Evolutionary conservation across 2,888 invertebrate species (phyloP).

Genomic region (Hartigia nigra): DNA sequence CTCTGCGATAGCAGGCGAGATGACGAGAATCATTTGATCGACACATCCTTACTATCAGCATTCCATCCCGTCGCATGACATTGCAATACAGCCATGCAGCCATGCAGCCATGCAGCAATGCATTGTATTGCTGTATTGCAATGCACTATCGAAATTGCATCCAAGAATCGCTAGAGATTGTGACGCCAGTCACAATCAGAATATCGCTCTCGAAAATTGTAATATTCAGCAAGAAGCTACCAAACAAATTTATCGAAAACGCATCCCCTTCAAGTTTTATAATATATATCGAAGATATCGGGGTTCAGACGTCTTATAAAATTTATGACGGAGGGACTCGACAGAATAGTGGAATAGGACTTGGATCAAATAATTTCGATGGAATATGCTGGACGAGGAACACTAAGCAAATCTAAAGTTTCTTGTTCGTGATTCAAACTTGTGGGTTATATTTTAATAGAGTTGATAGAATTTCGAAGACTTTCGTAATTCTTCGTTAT

Average conservation of each 20-base stretch:
- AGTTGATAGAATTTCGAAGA: neutral
- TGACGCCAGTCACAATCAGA: neutral
- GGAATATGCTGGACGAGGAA: neutral
- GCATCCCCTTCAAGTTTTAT: neutral
- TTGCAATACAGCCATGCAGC: neutral
- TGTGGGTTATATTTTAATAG: neutral
- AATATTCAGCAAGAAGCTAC: neutral
- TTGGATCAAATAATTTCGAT: neutral
- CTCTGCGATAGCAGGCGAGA: constrained; percentile 19
- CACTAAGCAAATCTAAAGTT: neutral
- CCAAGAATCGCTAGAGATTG: neutral
- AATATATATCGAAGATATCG: neutral
- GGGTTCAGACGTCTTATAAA: neutral
- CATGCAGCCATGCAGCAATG: neutral
- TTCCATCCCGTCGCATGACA: neutral
- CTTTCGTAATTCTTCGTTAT: neutral
- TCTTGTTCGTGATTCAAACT: neutral
- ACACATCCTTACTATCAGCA: neutral
- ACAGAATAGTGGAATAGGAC: neutral
- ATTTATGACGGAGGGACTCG: neutral
- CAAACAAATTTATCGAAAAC: constrained; percentile 1
- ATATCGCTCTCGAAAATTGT: neutral
- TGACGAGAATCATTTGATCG: neutral
- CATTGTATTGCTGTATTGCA: neutral
- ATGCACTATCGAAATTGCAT: neutral